Percentiles rank a stretch among this genome's conserved stretches.
phyloP scores from a whole-genome alignment of 2,888 invertebrate species.

The Tipula vernalis region DNA sequence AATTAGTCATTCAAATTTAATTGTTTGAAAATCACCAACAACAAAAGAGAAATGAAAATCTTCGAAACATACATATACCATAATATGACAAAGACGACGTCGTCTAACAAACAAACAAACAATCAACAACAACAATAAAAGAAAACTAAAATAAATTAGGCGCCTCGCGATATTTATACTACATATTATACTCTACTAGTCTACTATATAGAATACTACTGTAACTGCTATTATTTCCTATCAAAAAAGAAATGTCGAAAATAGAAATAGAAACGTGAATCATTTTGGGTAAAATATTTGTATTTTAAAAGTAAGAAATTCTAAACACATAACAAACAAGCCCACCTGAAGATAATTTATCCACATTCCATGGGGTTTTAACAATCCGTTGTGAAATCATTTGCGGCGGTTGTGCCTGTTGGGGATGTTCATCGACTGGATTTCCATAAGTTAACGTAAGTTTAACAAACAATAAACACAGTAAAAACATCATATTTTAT shows the following conservation, averaged over 20 bases:
- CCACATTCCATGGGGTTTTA: conserved; percentile 9
- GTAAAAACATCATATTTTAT: not conserved
- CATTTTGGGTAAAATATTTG: not conserved
- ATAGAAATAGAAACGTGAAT: not conserved
- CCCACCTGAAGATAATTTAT: conserved; percentile 8
- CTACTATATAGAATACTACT: not conserved
- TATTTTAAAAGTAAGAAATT: not conserved
- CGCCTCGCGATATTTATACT: not conserved
- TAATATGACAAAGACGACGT: not conserved
- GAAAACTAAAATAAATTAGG: not conserved
- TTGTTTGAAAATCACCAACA: not conserved
- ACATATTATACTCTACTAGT: not conserved
- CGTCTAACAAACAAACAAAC: not conserved
- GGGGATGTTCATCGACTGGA: not conserved
- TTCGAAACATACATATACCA: not conserved
- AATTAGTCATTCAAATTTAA: not conserved
- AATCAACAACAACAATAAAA: not conserved
- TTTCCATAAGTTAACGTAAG: not conserved
- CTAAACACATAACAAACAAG: not conserved
- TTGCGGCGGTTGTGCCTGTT: not conserved
- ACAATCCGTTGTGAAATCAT: not conserved
- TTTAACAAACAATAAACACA: not conserved
- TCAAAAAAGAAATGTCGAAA: not conserved
- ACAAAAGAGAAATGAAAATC: not conserved
- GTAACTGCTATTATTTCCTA: not conserved